A percentile compares a stretch with the other conserved stretches of the same genome.
Conservation (phyloP, 1,140 invertebrate species). For the Pseudachorutes palmiensis region DNA sequence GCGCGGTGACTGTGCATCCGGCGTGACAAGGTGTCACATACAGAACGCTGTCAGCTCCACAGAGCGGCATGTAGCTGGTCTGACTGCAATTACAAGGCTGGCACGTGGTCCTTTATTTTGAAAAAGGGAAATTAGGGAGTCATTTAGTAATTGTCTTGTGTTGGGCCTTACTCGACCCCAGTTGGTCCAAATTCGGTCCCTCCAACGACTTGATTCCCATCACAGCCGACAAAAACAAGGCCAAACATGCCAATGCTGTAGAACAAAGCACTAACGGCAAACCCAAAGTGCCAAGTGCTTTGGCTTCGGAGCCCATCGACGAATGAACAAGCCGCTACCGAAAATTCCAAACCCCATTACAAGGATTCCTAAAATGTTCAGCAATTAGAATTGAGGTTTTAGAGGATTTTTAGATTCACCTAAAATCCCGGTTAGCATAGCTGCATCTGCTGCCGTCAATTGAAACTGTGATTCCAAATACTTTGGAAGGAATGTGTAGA, state of each 20-base stretch:
- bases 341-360: constrained; percentile 62
- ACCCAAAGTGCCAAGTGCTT: constrained; percentile 82
- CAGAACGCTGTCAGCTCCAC: constrained; percentile 65
- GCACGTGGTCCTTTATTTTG: background rate
- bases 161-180: background rate
- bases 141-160: background rate
- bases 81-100: constrained; percentile 17
- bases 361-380: constrained; percentile 60
- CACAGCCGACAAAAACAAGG: constrained; percentile 33
- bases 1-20: constrained; percentile 51
- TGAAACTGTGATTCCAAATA: constrained; percentile 87
- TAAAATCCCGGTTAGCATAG: constrained; percentile 72
- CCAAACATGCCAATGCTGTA: constrained; percentile 60
- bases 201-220: constrained; percentile 5
- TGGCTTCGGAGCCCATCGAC: constrained; percentile 72
- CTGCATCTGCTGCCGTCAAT: constrained; percentile 74
- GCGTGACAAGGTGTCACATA: constrained; percentile 84
- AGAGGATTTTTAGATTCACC: background rate
- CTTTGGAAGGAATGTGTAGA: constrained; percentile 88
- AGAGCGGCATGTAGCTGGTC: constrained; percentile 42
- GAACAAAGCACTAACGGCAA: constrained; percentile 72
- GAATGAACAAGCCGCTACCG: constrained; percentile 60
- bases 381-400: background rate
- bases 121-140: background rate
- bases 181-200: background rate